Evolutionary conservation across 2,797 vertebrate genomes (phyloP).

Genomic region (Orientallactaga sibirica): DNA sequence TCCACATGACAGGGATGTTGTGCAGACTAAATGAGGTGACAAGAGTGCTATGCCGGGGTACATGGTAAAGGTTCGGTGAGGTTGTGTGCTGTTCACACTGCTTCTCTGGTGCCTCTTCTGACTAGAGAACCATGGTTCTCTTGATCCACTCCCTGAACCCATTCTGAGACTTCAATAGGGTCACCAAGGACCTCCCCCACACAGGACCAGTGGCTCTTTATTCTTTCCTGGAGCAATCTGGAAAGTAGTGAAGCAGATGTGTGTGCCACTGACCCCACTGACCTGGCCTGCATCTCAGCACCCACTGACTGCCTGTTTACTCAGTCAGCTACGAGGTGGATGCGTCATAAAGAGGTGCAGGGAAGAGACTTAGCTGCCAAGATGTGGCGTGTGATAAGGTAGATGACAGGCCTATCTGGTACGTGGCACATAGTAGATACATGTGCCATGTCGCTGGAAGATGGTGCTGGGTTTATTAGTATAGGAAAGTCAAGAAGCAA

Average conservation of each 20-base stretch:
- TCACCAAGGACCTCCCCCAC: not conserved
- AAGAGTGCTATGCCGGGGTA: no score
- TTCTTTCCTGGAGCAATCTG: no score
- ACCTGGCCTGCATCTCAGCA: no score
- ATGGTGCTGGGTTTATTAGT: not conserved
- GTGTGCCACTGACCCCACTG: not conserved
- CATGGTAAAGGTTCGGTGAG: not conserved
- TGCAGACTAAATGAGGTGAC: not conserved
- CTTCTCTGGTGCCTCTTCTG: not conserved
- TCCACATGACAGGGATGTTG: not conserved
- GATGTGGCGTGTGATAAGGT: not conserved
- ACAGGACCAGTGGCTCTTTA: not conserved
- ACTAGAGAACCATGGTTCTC: not conserved
- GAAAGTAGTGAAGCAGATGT: not conserved
- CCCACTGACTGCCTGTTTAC: not conserved
- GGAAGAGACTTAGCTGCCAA: not conserved
- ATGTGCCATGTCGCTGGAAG: not conserved
- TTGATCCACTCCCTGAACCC: not conserved
- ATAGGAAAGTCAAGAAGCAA: not conserved
- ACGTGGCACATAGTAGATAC: not conserved
- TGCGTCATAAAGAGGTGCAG: not conserved
- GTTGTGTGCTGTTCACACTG: not conserved
- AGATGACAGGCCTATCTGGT: not conserved
- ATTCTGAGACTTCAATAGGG: not conserved
- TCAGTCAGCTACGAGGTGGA: no score